A percentile compares a stretch with the other conserved stretches of the same genome.
These are phyloP conservation scores for Isoperla grammatica DNA, from an alignment of 2,888 invertebrate species.

Conservation along the genomic window DNA sequence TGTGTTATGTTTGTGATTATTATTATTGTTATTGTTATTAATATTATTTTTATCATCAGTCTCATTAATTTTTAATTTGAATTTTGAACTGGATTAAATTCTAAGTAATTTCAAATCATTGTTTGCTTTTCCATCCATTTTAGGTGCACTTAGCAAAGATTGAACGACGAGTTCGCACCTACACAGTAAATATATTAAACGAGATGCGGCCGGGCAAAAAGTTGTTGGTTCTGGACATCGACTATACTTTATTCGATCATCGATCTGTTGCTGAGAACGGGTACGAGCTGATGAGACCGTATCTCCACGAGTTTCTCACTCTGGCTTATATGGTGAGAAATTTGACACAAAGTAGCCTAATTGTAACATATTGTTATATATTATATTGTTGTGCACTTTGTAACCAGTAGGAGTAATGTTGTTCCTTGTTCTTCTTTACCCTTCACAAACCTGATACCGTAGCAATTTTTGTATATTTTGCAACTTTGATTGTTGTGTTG, in stretches of 20 bases:
- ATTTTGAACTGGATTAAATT: neutral
- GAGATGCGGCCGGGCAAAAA: slow-evolving; percentile 81
- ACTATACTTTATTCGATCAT: slow-evolving; percentile 95
- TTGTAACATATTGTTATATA: no score
- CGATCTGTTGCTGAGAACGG: slow-evolving; percentile 86
- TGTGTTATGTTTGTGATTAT: no score
- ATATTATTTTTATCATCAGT: no score
- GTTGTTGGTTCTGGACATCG: slow-evolving; percentile 88
- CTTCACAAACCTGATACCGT: no score
- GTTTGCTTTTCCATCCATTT: neutral
- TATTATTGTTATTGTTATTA: no score
- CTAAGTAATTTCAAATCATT: no score
- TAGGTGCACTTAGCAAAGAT: slow-evolving; percentile 71
- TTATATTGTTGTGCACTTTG: no score
- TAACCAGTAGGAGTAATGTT: no score
- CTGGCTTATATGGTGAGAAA: slow-evolving; percentile 64
- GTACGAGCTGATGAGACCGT: slow-evolving; percentile 89
- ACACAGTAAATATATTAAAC: slow-evolving; percentile 75
- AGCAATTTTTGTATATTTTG: no score
- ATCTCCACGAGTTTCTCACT: slow-evolving; percentile 87
- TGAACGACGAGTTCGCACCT: slow-evolving; percentile 74
- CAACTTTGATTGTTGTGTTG: no score
- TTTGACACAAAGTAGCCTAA: no score
- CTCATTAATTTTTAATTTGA: neutral
- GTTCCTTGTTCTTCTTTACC: no score